Evolutionary conservation across 2,888 invertebrate species (phyloP).

Genomic region (Campopleginae sp.): DNA sequence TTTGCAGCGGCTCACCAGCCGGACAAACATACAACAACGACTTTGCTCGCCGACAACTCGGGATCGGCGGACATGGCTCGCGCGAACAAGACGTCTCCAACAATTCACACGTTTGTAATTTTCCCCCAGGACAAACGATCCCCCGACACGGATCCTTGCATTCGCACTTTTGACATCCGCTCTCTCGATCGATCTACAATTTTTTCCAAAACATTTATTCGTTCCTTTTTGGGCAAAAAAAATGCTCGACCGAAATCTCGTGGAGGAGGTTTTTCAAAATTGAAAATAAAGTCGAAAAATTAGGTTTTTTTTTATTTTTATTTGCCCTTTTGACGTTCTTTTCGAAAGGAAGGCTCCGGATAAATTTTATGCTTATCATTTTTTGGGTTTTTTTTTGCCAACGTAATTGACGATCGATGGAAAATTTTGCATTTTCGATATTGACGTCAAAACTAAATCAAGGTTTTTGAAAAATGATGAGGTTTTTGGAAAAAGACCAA

Average conservation of each 20-base stretch:
- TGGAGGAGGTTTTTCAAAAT: background rate
- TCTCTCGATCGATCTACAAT: conserved; percentile 78
- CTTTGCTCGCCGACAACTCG: conserved; percentile 92
- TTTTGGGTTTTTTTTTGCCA: too few species aligned
- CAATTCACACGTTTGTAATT: conserved; percentile 89
- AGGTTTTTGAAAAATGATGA: too few species aligned
- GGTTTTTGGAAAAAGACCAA: too few species aligned
- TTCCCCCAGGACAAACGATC: conserved; percentile 90
- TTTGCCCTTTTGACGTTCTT: too few species aligned
- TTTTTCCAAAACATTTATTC: conserved; percentile 2
- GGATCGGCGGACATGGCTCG: conserved; percentile 93
- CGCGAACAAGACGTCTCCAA: conserved; percentile 91
- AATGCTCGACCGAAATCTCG: background rate
- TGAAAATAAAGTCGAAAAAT: background rate
- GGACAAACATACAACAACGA: conserved; percentile 91
- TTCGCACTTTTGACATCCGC: conserved; percentile 91
- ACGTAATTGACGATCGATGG: too few species aligned
- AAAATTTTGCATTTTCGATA: too few species aligned
- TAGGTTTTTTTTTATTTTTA: too few species aligned
- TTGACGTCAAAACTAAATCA: too few species aligned
- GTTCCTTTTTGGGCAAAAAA: background rate
- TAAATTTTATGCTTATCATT: too few species aligned
- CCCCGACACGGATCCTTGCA: conserved; percentile 93
- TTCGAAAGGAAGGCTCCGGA: too few species aligned
- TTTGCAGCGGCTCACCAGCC: conserved; percentile 85